phyloP scores from a whole-genome alignment of 2,113 vertebrate genomes.

The Apteryx mantelli region DNA sequence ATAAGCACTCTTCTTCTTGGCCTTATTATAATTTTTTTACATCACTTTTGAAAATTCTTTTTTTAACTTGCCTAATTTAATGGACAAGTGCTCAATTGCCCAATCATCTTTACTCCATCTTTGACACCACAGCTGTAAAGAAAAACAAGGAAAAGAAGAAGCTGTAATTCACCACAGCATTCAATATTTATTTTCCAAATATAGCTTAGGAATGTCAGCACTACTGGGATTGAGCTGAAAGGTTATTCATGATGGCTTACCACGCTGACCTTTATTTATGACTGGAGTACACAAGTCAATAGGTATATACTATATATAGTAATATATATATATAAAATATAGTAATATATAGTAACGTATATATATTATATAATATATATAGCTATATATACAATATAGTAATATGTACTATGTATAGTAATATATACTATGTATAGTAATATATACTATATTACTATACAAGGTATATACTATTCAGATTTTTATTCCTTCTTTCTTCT shows the following conservation, averaged over 20 bases:
- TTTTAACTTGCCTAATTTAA: background rate
- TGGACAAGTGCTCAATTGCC: background rate
- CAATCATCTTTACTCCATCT: background rate
- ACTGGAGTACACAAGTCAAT: background rate
- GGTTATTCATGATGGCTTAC: conserved; percentile 33
- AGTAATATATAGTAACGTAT: too few species aligned
- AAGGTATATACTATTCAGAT: background rate
- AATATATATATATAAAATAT: too few species aligned
- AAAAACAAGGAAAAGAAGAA: background rate
- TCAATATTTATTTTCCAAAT: conserved; percentile 20
- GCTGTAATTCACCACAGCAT: background rate
- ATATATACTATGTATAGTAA: too few species aligned
- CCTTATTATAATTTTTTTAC: background rate
- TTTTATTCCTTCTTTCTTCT: background rate
- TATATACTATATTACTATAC: too few species aligned
- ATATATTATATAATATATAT: too few species aligned
- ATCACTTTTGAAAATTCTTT: background rate
- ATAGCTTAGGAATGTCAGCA: conserved; percentile 50
- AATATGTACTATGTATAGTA: too few species aligned
- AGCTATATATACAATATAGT: too few species aligned
- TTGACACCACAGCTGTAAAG: background rate
- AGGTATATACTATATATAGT: background rate
- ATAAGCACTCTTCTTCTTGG: background rate
- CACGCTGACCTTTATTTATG: conserved; percentile 48
- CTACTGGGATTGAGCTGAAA: conserved; percentile 39